Conservation (phyloP, 2,797 vertebrate species). For the Fundulus diaphanus region DNA sequence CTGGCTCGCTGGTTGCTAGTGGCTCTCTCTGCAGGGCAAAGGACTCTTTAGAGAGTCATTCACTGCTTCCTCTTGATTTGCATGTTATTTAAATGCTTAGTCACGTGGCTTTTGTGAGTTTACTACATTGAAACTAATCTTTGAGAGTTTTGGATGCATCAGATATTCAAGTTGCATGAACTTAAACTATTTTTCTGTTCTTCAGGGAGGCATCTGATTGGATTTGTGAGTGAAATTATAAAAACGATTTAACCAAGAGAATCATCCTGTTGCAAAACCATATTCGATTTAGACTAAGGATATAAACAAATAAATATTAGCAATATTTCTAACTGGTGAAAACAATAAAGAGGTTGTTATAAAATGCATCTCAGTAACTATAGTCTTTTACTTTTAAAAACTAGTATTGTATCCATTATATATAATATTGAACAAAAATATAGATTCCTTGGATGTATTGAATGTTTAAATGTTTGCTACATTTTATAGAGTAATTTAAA, state of each 20-base stretch:
- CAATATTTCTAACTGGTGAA: slow-evolving; percentile 1
- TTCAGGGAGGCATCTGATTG: slow-evolving; percentile 48
- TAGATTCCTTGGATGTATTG: not conserved
- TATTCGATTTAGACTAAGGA: slow-evolving; percentile 13
- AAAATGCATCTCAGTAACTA: not conserved
- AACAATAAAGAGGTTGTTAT: not conserved
- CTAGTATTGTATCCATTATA: not conserved
- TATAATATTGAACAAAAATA: not conserved
- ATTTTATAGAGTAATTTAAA: not conserved
- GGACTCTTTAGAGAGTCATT: slow-evolving; percentile 64
- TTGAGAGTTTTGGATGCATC: slow-evolving; percentile 19
- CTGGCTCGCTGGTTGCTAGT: slow-evolving; percentile 56
- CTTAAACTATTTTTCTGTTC: slow-evolving; percentile 34
- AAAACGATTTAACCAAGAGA: slow-evolving; percentile 27
- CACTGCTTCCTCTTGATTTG: slow-evolving; percentile 64
- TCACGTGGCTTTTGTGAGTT: slow-evolving; percentile 46
- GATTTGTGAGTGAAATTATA: slow-evolving; percentile 43
- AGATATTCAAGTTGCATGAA: slow-evolving; percentile 23
- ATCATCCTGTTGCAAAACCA: slow-evolving; percentile 7
- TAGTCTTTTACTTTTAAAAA: not conserved
- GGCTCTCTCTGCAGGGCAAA: slow-evolving; percentile 64
- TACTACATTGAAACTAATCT: slow-evolving; percentile 48
- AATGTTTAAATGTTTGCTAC: too few relatives aligned
- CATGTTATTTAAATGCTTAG: slow-evolving; percentile 57
- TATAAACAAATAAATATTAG: slow-evolving; percentile 11